Conservation (phyloP, 2,888 invertebrate species). For the Oconnorella tubifera region DNA sequence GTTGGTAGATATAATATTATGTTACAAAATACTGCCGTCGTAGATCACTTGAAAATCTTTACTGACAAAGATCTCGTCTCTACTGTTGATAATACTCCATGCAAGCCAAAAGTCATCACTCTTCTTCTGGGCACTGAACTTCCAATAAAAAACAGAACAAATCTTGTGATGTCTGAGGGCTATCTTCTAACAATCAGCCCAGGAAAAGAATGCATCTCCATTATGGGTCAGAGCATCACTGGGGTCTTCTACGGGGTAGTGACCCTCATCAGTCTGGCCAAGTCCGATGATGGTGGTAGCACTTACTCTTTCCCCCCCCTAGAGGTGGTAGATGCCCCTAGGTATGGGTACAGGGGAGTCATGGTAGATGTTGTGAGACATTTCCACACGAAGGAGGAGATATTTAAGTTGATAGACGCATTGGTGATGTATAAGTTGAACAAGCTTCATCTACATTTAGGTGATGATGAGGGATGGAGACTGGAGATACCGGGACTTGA, state of each 20-base stretch:
- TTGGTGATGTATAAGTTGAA: constrained; percentile 53
- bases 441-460: constrained; percentile 49
- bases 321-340: constrained; percentile 27
- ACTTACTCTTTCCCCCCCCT: background rate
- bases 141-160: no score
- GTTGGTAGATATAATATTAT: no score
- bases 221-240: constrained; percentile 18
- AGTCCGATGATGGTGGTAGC: background rate
- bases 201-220: constrained; percentile 22
- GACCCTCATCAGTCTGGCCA: constrained; percentile 16
- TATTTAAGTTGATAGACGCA: constrained; percentile 40
- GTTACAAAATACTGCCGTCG: no score
- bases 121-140: constrained; percentile 8
- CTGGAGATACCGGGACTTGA: constrained; percentile 49
- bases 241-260: constrained; percentile 29
- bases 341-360: constrained; percentile 47
- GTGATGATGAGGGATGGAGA: constrained; percentile 54
- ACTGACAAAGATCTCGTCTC: no score
- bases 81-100: background rate
- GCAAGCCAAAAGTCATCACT: constrained; percentile 6
- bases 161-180: constrained; percentile 2
- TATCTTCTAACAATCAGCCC: constrained; percentile 17
- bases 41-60: no score
- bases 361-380: constrained; percentile 51
- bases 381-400: constrained; percentile 37